Conservation (phyloP, 2,888 invertebrate genomes). For the Tachystola acroxantha region DNA sequence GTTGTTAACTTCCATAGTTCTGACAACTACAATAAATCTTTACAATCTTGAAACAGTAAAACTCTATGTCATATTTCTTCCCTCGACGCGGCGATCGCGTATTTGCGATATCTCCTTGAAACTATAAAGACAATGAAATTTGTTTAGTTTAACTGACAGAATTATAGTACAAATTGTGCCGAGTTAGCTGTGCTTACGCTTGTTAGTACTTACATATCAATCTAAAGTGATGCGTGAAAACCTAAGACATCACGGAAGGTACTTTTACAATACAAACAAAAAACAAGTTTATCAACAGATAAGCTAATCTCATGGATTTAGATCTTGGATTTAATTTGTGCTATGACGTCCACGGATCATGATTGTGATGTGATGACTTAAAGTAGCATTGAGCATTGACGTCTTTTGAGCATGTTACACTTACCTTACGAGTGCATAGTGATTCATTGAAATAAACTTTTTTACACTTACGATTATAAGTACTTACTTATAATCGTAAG, state of each 20-base stretch:
- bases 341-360: conserved; percentile 3
- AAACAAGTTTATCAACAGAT: conserved; percentile 3
- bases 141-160: conserved; percentile 47
- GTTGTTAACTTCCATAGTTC: conserved; percentile 60
- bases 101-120: conserved; percentile 67
- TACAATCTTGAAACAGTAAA: conserved; percentile 44
- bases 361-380: too few species aligned
- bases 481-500: too few species aligned
- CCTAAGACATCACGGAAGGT: neutral
- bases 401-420: neutral
- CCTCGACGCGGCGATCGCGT: conserved; percentile 49
- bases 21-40: conserved; percentile 33
- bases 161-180: conserved; percentile 28
- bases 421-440: too few species aligned
- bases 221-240: neutral
- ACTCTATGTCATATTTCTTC: conserved; percentile 63
- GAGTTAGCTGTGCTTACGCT: conserved; percentile 44
- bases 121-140: conserved; percentile 66
- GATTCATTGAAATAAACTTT: too few species aligned
- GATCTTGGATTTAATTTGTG: conserved; percentile 3
- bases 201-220: too few species aligned
- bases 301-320: conserved; percentile 6
- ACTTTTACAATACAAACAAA: neutral
- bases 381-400: neutral
- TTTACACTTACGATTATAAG: too few species aligned